Conservation (phyloP, 2,113 vertebrate genomes). For the Taxidea taxus region DNA sequence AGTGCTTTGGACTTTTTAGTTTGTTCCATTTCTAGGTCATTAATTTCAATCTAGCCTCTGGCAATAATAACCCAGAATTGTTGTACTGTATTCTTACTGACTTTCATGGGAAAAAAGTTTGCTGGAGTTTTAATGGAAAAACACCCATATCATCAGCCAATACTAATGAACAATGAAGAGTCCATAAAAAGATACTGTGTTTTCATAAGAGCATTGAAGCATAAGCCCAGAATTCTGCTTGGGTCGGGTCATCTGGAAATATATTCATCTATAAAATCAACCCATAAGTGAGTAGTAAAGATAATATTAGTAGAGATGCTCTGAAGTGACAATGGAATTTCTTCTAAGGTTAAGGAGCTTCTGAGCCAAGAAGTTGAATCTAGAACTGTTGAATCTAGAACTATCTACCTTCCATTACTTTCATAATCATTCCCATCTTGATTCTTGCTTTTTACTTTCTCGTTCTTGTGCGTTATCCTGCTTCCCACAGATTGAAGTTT, state of each 20-base stretch:
- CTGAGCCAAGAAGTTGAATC: neutral
- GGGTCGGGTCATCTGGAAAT: neutral
- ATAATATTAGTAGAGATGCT: neutral
- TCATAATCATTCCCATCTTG: neutral
- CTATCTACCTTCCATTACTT: neutral
- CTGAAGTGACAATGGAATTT: neutral
- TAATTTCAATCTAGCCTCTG: neutral
- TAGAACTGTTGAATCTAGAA: neutral
- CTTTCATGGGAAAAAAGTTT: constrained; percentile 36
- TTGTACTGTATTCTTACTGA: neutral
- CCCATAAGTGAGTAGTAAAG: neutral
- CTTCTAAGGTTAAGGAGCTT: neutral
- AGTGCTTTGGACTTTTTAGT: neutral
- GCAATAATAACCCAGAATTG: neutral
- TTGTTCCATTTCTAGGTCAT: neutral
- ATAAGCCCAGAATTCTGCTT: neutral
- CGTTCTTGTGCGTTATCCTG: neutral
- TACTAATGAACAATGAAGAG: neutral
- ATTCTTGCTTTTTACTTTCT: fast-evolving
- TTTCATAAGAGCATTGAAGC: neutral
- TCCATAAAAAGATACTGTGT: neutral
- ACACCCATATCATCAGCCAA: neutral
- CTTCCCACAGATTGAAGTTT: neutral
- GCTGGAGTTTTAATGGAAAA: neutral
- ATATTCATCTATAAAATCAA: neutral